Evolutionary conservation across 1,140 invertebrate species (phyloP).

Genomic region (Lethrus apterus): DNA sequence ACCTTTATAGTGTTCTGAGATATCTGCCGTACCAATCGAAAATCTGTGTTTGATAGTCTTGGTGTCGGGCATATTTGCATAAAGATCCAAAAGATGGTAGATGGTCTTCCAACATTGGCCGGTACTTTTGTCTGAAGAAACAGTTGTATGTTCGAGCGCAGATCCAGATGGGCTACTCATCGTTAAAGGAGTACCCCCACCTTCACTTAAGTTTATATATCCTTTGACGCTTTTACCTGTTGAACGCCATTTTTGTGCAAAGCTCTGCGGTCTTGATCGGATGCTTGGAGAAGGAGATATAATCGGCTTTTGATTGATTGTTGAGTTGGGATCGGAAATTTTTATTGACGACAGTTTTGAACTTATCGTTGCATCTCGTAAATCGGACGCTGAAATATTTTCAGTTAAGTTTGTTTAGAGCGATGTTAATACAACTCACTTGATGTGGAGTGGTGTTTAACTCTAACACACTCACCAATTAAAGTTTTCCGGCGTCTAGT

Average conservation of each 20-base stretch:
- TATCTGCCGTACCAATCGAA: slow-evolving; percentile 43
- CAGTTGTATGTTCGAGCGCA: slow-evolving; percentile 50
- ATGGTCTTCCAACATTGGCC: slow-evolving; percentile 88
- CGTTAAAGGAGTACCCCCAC: slow-evolving; percentile 63
- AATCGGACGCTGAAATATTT: slow-evolving; percentile 50
- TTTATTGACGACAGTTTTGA: slow-evolving; percentile 39
- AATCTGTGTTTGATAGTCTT: slow-evolving; percentile 68
- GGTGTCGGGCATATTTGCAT: slow-evolving; percentile 89
- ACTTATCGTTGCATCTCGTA: slow-evolving; percentile 49
- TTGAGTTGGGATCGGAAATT: slow-evolving; percentile 34
- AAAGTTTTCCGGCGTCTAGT: slow-evolving; percentile 36
- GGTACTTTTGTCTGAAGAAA: slow-evolving; percentile 45
- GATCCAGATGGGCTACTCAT: slow-evolving; percentile 53
- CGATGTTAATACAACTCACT: slow-evolving; percentile 15
- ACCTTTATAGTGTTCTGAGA: slow-evolving; percentile 47
- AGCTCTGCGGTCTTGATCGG: slow-evolving; percentile 70
- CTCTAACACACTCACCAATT: slow-evolving; percentile 33
- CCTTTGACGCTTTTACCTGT: slow-evolving; percentile 74
- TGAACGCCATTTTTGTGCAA: slow-evolving; percentile 75
- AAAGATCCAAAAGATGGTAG: slow-evolving; percentile 85
- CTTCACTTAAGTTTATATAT: slow-evolving; percentile 52
- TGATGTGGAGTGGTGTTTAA: slow-evolving; percentile 33
- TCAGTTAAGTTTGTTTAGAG: neutral
- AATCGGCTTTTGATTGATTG: slow-evolving; percentile 37
- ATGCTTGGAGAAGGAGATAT: slow-evolving; percentile 57